A percentile compares a stretch with the other conserved stretches of the same genome.
Evolutionary conservation across 2,797 vertebrate species (phyloP).

Genomic region (Denticeps clupeoides): DNA sequence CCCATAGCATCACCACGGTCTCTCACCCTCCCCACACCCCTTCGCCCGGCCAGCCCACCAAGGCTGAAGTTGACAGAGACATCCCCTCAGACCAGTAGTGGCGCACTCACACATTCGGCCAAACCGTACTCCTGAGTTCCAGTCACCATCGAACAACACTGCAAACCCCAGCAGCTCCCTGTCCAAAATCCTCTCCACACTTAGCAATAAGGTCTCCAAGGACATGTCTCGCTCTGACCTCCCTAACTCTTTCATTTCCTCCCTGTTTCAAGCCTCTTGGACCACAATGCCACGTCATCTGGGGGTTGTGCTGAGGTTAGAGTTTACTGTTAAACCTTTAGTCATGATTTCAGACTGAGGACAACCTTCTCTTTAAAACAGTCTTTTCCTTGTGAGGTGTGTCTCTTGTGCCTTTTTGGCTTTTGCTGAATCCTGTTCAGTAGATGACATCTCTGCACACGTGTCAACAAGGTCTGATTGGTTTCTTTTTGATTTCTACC

Average conservation of each 20-base stretch:
- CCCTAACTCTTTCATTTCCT: conserved; percentile 37
- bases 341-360: too few relatives aligned
- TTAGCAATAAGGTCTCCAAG: too few relatives aligned
- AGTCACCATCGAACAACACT: too few relatives aligned
- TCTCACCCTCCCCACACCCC: conserved; percentile 76
- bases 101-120: conserved; percentile 70
- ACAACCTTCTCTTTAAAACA: too few relatives aligned
- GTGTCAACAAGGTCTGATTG: conserved; percentile 18
- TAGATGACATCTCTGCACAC: too few relatives aligned
- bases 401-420: too few relatives aligned
- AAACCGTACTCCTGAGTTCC: too few relatives aligned
- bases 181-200: conserved; percentile 28
- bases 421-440: too few relatives aligned
- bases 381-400: conserved; percentile 26
- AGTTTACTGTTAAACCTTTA: too few relatives aligned
- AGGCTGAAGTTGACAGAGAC: conserved; percentile 91
- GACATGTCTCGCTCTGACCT: too few relatives aligned
- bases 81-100: conserved; percentile 89
- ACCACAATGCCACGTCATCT: too few relatives aligned
- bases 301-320: too few relatives aligned
- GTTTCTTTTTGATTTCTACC: conserved; percentile 6
- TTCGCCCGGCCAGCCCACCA: conserved; percentile 78
- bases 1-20: conserved; percentile 72
- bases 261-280: conserved; percentile 18
- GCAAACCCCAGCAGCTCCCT: conserved; percentile 45